Percentiles rank a stretch among this genome's conserved stretches.
Evolutionary conservation across 2,888 invertebrate species (phyloP).

Genomic region (Tetragonula carbonaria): DNA sequence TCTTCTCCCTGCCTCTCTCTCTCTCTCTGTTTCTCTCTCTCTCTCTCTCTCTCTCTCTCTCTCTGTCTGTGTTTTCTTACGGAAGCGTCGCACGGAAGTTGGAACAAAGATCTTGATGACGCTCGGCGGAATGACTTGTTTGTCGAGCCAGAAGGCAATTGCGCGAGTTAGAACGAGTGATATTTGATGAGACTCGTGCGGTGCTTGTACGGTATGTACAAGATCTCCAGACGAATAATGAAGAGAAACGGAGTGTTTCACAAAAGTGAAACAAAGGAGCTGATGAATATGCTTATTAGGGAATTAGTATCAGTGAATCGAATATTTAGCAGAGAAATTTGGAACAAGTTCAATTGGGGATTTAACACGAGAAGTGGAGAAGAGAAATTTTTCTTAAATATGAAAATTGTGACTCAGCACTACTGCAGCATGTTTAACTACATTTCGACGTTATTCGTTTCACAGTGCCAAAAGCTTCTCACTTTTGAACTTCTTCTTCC

Average conservation of each 20-base stretch:
- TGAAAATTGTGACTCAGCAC: too few species aligned
- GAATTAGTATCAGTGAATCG: background rate
- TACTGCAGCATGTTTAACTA: too few species aligned
- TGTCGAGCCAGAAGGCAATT: background rate
- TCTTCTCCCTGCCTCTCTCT: background rate
- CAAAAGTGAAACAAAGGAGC: background rate
- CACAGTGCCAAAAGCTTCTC: too few species aligned
- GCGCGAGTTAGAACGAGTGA: background rate
- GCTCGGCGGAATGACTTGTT: background rate
- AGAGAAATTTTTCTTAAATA: too few species aligned
- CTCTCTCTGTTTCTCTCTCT: background rate
- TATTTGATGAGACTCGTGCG: background rate
- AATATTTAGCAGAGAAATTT: too few species aligned
- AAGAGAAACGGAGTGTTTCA: too few species aligned
- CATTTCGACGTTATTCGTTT: too few species aligned
- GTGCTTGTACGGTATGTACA: too few species aligned
- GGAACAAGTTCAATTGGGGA: too few species aligned
- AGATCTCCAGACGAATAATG: background rate
- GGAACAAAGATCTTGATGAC: slow-evolving; percentile 18
- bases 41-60: background rate
- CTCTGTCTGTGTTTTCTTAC: background rate
- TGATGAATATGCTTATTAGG: background rate
- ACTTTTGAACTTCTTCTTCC: too few species aligned
- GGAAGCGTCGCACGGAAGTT: slow-evolving; percentile 18
- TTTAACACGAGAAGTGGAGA: too few species aligned